Conservation (phyloP, 2,797 vertebrate species). For the Clarias pachynema region DNA sequence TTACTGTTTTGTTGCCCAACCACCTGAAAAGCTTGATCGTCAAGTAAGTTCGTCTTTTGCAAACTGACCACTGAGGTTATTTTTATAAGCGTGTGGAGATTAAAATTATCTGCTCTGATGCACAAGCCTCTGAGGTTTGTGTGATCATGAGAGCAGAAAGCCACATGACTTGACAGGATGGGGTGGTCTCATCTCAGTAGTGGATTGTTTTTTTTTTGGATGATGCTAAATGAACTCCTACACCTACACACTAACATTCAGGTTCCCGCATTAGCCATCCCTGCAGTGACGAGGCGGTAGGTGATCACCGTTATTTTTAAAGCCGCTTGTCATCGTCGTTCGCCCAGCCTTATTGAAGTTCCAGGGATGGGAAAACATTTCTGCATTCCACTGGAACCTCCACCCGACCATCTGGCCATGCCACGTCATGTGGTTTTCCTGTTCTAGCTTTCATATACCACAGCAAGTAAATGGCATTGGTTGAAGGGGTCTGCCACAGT, state of each 20-base stretch:
- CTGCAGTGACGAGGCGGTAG: constrained; percentile 10
- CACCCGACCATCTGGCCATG: constrained; percentile 27
- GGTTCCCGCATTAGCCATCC: background rate
- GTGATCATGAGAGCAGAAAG: constrained; percentile 9
- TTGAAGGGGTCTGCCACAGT: constrained; percentile 34
- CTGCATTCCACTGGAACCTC: constrained; percentile 49
- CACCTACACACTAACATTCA: constrained; percentile 2
- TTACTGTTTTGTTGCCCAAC: background rate
- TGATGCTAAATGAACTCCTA: background rate
- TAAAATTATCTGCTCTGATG: background rate
- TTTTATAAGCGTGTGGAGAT: background rate
- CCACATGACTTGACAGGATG: constrained; percentile 3
- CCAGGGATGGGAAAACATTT: constrained; percentile 53
- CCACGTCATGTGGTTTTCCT: constrained; percentile 42
- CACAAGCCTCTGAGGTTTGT: constrained; percentile 19
- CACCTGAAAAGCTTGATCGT: background rate
- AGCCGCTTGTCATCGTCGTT: constrained; percentile 24
- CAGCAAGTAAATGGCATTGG: constrained; percentile 17
- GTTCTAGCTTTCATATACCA: constrained; percentile 19
- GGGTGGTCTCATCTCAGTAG: constrained; percentile 20
- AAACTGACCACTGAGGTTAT: constrained; percentile 13
- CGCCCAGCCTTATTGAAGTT: constrained; percentile 26
- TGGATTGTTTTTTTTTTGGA: background rate
- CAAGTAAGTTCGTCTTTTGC: background rate
- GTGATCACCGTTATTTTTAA: constrained; percentile 1